Evolutionary conservation across 1,140 invertebrate genomes (phyloP).

Genomic region (Drosophila pandora): DNA sequence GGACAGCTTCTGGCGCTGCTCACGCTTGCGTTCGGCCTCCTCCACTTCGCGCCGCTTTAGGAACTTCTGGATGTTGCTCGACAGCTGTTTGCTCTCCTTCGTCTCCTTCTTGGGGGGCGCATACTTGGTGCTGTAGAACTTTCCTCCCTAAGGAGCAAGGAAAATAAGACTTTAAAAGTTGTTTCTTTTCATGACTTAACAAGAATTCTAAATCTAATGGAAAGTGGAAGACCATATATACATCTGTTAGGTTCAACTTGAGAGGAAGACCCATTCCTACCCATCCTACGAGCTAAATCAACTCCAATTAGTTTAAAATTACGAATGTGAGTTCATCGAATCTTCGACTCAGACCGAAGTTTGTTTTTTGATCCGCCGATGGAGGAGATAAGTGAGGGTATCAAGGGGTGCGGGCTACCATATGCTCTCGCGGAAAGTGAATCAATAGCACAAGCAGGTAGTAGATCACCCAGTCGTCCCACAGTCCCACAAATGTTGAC

Average conservation of each 20-base stretch:
- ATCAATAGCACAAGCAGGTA: neutral
- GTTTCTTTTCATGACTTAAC: neutral
- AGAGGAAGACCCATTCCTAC: neutral
- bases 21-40: slow-evolving; percentile 87
- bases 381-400: neutral
- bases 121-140: slow-evolving; percentile 90
- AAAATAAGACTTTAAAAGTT: neutral
- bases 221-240: neutral
- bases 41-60: slow-evolving; percentile 92
- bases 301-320: neutral
- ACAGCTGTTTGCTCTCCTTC: slow-evolving; percentile 87
- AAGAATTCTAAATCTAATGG: too few species aligned
- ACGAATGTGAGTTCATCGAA: too few species aligned
- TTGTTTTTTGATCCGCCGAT: neutral
- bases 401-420: neutral
- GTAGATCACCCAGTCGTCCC: slow-evolving; percentile 1
- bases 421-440: neutral
- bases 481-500: neutral
- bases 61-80: slow-evolving; percentile 92
- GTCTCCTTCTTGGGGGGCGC: slow-evolving; percentile 92
- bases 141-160: slow-evolving; percentile 75
- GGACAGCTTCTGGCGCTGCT: slow-evolving; percentile 87
- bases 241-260: neutral
- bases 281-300: neutral
- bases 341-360: neutral